Conservation (phyloP, 2,888 invertebrate genomes). For the Drosophila pseudotalamancana region DNA sequence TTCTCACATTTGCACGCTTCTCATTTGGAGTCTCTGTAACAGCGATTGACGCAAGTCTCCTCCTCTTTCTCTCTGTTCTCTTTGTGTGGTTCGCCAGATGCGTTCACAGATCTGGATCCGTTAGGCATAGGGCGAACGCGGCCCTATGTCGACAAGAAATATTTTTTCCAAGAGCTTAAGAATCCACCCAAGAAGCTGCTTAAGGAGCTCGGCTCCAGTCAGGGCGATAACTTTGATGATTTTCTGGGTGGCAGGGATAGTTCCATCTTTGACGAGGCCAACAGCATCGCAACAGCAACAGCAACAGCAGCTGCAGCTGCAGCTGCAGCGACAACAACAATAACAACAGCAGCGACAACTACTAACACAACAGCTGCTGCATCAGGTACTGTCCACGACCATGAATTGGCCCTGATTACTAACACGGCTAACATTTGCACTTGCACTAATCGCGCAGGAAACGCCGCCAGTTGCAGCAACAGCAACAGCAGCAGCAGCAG, state of each 20-base stretch:
- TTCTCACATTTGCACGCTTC: constrained; percentile 19
- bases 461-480: constrained; percentile 46
- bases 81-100: constrained; percentile 89
- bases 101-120: constrained; percentile 97
- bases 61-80: constrained; percentile 15
- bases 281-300: constrained; percentile 26
- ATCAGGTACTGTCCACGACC: constrained; percentile 38
- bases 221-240: constrained; percentile 61
- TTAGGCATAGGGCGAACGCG: constrained; percentile 95
- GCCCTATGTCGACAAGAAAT: constrained; percentile 97
- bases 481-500: constrained; percentile 32
- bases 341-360: constrained; percentile 30
- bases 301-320: constrained; percentile 42
- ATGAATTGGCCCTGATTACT: constrained; percentile 28
- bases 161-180: constrained; percentile 97
- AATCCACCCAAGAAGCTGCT: constrained; percentile 97
- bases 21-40: background rate
- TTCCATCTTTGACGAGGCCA: constrained; percentile 56
- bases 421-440: constrained; percentile 74
- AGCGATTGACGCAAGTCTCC: constrained; percentile 66
- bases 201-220: constrained; percentile 88
- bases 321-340: constrained; percentile 36
- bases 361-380: constrained; percentile 18
- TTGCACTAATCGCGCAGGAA: constrained; percentile 67
- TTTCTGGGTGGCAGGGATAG: constrained; percentile 63